These are phyloP conservation scores for Willisornis vidua DNA, from an alignment of 2,113 vertebrate species.

Conservation along the genomic window DNA sequence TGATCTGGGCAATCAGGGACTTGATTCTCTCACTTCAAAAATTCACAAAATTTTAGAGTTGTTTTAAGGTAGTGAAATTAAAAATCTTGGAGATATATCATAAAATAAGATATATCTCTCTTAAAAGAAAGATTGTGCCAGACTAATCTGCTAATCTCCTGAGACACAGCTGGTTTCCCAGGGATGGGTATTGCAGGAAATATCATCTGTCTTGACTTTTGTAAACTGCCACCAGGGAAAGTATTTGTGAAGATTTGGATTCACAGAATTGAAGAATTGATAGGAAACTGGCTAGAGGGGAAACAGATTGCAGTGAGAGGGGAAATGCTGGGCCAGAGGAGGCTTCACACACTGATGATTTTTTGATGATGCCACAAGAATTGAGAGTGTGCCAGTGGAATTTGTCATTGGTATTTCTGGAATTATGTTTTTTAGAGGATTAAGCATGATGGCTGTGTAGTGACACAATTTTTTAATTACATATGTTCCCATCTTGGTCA, in stretches of 20 bases:
- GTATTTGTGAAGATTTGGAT: background rate
- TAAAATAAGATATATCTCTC: background rate
- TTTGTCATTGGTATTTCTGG: background rate
- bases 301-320: background rate
- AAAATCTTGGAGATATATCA: background rate
- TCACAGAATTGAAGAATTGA: background rate
- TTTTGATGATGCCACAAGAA: background rate
- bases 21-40: background rate
- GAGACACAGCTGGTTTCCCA: background rate
- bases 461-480: background rate
- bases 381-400: background rate
- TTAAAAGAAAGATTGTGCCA: background rate
- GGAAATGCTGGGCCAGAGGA: background rate
- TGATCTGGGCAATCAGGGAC: background rate
- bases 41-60: background rate
- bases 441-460: background rate
- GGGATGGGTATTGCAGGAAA: background rate
- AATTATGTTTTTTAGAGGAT: background rate
- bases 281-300: background rate
- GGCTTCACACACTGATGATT: rapidly evolving
- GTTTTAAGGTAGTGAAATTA: background rate
- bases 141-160: background rate
- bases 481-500: background rate
- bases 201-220: background rate
- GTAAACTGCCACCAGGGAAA: background rate